Evolutionary conservation across 2,888 invertebrate genomes (phyloP), one percentile per base, ranked within the genome.

Genomic region (Zaprionus lineosus): DNA sequence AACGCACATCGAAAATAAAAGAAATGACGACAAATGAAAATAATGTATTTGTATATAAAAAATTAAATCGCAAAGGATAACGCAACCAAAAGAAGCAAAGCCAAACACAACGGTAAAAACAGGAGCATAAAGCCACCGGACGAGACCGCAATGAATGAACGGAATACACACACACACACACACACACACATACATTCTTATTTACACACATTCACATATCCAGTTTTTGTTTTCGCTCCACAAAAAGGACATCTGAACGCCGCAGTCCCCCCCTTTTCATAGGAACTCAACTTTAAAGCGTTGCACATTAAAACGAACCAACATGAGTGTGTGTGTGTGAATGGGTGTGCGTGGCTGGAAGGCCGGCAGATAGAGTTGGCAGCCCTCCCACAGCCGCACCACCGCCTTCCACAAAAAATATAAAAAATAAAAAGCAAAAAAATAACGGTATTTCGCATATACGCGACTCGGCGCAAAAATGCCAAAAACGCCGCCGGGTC

Each of bases 91-190:
- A 59, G 37, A 31, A 69, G 51, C 61, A 62, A 64, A 68, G 63
- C 66, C 66, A 65, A 43, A 75, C 41, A 43, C 39, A 28, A 15
- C 19, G 29, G 33, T 47, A 16, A 44, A n/a, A 39, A 34, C 19
- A 46, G 61, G 47, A 44, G 40, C 41, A 46, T 44, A 63, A 46
- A 56, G 56, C 53, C 41, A 58, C 47, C 29, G 65, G 58, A 59
- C 24, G 55, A 60, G 66, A 84, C 81, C 84, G 64, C 84, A 81
- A 84, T 77, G 77, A 77, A 70, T 79, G 74, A 74, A 79, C 64
- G 68, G 52, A 66, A 68, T 64, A 65, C 34, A 82, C 41, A n/a
- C 41, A 28, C 39, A n/a, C 14, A 11, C 34, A 3, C 37, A 24
- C 6, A n/a, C n/a, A n/a, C n/a, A n/a, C n/a, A n/a, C n/a, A n/a